phyloP scores from a whole-genome alignment of 2,797 vertebrate species.

The Anguilla megastoma region DNA sequence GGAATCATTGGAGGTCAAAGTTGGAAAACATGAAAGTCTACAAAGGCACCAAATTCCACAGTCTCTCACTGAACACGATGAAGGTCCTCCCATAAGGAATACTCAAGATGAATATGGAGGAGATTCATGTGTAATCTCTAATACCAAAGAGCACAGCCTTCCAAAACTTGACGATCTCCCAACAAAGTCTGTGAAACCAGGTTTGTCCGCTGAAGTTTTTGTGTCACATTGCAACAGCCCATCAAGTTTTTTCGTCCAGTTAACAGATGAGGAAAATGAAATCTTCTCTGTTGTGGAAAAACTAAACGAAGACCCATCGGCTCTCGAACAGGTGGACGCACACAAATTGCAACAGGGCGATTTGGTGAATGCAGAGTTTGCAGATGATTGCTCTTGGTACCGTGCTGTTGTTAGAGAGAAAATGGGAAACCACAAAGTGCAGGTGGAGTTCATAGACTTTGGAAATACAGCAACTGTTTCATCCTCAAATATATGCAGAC shows the following conservation, averaged over 20 bases:
- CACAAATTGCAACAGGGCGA: conserved; percentile 71
- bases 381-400: conserved; percentile 84
- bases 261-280: conserved; percentile 73
- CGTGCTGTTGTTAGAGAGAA: conserved; percentile 79
- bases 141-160: conserved; percentile 42
- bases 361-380: conserved; percentile 82
- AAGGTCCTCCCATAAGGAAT: neutral
- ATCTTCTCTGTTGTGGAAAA: conserved; percentile 75
- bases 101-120: neutral
- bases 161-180: conserved; percentile 71
- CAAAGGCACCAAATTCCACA: neutral
- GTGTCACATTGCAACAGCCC: conserved; percentile 80
- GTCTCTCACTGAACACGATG: conserved; percentile 15
- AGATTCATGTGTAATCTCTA: conserved; percentile 8
- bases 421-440: conserved; percentile 45
- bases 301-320: conserved; percentile 69
- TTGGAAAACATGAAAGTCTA: neutral
- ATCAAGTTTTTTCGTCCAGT: conserved; percentile 85
- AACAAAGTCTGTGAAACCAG: conserved; percentile 65
- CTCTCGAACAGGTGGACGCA: conserved; percentile 42
- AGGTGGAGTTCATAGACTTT: conserved; percentile 89
- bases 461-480: conserved; percentile 79
- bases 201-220: conserved; percentile 75
- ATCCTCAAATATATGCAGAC: conserved; percentile 63
- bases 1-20: neutral